Evolutionary conservation across 2,113 vertebrate species (phyloP).

Genomic region (Xiphophorus maculatus): DNA sequence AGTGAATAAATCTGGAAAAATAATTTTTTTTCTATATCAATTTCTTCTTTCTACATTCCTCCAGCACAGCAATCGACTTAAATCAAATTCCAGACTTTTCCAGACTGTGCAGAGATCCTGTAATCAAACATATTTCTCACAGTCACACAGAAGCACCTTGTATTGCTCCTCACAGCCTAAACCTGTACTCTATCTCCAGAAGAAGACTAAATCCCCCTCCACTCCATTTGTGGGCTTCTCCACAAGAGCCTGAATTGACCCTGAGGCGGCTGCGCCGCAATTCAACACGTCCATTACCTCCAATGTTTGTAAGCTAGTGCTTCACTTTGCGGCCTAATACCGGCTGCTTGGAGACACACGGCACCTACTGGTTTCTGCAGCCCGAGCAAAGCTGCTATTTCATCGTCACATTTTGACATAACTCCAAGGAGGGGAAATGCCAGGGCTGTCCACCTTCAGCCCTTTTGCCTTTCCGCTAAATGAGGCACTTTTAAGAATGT

Average conservation of each 20-base stretch:
- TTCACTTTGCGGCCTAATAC: slow-evolving; percentile 69
- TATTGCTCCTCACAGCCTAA: slow-evolving; percentile 55
- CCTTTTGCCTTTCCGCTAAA: slow-evolving; percentile 39
- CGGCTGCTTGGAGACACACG: slow-evolving; percentile 53
- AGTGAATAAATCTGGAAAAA: too few relatives aligned
- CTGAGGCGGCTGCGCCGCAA: slow-evolving; percentile 61
- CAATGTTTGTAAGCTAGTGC: slow-evolving; percentile 52
- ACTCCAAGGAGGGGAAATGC: slow-evolving; percentile 47
- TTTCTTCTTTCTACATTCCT: background rate
- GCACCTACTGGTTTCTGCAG: slow-evolving; percentile 23
- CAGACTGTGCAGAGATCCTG: background rate
- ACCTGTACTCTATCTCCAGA: slow-evolving; percentile 56
- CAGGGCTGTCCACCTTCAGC: slow-evolving; percentile 52
- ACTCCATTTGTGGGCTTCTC: slow-evolving; percentile 59
- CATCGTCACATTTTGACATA: slow-evolving; percentile 52
- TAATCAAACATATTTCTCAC: background rate
- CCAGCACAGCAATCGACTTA: background rate
- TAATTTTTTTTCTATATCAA: too few relatives aligned
- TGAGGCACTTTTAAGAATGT: slow-evolving; percentile 51
- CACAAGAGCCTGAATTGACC: slow-evolving; percentile 56
- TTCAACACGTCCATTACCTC: slow-evolving; percentile 72
- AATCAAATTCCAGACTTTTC: background rate
- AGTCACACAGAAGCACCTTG: slow-evolving; percentile 24
- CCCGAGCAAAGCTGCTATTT: slow-evolving; percentile 46
- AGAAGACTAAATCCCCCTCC: slow-evolving; percentile 60